Percentiles rank a stretch among this genome's conserved stretches.
phyloP scores from a whole-genome alignment of 1,140 invertebrate species.

The Neodiprion pinetum region DNA sequence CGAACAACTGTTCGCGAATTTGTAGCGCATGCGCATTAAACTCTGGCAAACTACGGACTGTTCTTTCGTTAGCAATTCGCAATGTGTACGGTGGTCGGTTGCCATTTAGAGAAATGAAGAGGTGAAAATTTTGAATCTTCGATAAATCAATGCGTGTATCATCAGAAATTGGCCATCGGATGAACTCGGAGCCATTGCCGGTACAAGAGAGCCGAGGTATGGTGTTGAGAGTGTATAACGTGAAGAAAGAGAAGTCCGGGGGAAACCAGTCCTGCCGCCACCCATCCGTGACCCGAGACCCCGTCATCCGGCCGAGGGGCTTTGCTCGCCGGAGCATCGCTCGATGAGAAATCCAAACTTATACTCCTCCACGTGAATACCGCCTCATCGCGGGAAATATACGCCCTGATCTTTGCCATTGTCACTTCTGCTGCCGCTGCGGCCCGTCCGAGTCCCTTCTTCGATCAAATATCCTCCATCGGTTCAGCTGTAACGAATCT shows the following conservation, averaged over 20 bases:
- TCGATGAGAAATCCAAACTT: slow-evolving; percentile 21
- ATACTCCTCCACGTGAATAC: slow-evolving; percentile 23
- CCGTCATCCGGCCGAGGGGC: slow-evolving; percentile 46
- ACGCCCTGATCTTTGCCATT: background rate
- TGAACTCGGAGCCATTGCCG: too few relatives aligned
- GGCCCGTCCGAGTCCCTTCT: background rate
- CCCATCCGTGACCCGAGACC: slow-evolving; percentile 58
- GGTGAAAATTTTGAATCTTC: too few relatives aligned
- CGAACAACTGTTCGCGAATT: too few relatives aligned
- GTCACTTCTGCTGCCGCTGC: background rate
- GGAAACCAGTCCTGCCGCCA: slow-evolving; percentile 58
- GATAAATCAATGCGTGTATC: too few relatives aligned
- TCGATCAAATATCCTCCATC: background rate
- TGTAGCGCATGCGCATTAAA: too few relatives aligned
- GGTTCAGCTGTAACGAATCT: slow-evolving; percentile 37
- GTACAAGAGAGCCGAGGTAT: too few relatives aligned
- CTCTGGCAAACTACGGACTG: too few relatives aligned
- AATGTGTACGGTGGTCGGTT: too few relatives aligned
- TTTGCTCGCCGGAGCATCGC: slow-evolving; percentile 14
- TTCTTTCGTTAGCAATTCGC: too few relatives aligned
- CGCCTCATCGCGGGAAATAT: background rate
- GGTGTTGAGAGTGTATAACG: background rate
- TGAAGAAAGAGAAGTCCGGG: slow-evolving; percentile 30
- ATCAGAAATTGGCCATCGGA: too few relatives aligned
- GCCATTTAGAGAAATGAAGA: too few relatives aligned